phyloP scores from a whole-genome alignment of 2,888 invertebrate genomes.

The Eupithecia pulchellata region DNA sequence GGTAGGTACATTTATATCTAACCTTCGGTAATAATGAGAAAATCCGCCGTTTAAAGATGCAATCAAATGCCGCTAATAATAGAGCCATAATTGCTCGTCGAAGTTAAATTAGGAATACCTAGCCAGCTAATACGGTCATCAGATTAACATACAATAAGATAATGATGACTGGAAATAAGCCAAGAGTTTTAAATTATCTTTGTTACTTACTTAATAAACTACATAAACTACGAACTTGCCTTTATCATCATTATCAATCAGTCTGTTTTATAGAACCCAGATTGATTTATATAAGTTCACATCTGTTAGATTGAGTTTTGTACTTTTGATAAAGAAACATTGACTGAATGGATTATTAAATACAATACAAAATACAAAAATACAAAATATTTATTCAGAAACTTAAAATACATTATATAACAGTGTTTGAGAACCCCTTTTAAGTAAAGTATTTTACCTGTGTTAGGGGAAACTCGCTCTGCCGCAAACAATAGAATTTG shows the following conservation, averaged over 20 bases:
- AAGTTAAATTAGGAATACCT: background rate
- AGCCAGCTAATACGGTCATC: background rate
- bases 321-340: background rate
- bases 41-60: background rate
- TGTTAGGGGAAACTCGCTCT: no score
- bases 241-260: no score
- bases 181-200: slow-evolving; percentile 29
- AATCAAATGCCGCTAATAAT: background rate
- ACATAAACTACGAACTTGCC: background rate
- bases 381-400: no score
- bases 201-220: slow-evolving; percentile 16
- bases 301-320: background rate
- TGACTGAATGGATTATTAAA: background rate
- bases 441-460: no score
- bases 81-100: background rate
- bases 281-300: background rate
- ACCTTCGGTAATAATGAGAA: background rate
- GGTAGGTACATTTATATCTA: background rate
- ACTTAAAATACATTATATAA: no score
- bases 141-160: slow-evolving; percentile 48
- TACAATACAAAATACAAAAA: no score
- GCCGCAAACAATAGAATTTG: no score
- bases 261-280: background rate
- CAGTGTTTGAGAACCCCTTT: no score
- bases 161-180: slow-evolving; percentile 32